phyloP scores from a whole-genome alignment of 1,140 invertebrate species.

The Sitophilus oryzae region DNA sequence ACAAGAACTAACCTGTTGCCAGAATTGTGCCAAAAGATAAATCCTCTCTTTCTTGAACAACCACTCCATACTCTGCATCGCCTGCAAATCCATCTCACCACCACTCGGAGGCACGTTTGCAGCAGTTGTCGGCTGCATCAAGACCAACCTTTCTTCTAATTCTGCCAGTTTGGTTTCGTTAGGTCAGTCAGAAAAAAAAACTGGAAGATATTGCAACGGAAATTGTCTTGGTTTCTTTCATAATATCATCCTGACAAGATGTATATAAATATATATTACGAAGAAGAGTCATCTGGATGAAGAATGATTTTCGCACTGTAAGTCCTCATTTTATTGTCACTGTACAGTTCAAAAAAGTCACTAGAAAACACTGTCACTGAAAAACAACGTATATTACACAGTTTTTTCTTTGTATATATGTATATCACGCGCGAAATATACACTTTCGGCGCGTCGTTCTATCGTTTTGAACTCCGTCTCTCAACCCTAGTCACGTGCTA shows the following conservation, averaged over 20 bases:
- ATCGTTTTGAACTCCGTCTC: neutral
- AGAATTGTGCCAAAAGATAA: constrained; percentile 86
- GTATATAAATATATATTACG: neutral
- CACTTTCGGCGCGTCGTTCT: neutral
- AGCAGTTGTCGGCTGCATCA: constrained; percentile 62
- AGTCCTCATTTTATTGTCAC: no score
- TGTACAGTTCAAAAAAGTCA: no score
- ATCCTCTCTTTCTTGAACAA: constrained; percentile 90
- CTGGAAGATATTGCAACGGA: no score
- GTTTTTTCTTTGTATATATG: no score
- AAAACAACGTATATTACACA: no score
- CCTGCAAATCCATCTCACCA: constrained; percentile 74
- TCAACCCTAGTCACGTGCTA: constrained; percentile 34
- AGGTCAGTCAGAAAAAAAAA: constrained; percentile 7
- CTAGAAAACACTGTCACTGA: no score
- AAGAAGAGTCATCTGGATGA: neutral
- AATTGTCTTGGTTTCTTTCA: no score
- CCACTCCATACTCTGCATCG: constrained; percentile 90
- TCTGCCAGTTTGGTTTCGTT: constrained; percentile 35
- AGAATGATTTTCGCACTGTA: no score
- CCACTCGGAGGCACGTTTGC: constrained; percentile 49
- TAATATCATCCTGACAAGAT: neutral
- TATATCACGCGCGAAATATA: neutral
- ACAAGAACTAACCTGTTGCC: constrained; percentile 72
- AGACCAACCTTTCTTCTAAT: constrained; percentile 44